These are phyloP conservation scores for Idris sp. DNA, from an alignment of 1,140 invertebrate species.

Conservation along the genomic window DNA sequence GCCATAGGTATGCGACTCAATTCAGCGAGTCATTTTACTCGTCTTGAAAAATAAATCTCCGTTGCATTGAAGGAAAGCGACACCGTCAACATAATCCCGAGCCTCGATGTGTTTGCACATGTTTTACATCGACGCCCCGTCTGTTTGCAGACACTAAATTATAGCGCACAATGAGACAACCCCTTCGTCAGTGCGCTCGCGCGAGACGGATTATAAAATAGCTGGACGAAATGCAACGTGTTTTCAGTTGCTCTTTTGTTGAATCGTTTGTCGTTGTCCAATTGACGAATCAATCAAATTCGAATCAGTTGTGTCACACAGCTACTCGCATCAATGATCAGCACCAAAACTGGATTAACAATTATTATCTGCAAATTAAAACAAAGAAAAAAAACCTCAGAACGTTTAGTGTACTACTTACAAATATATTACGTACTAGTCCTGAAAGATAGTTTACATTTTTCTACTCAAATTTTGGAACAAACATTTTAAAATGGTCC, in stretches of 20 bases:
- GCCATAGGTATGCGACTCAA: conserved; percentile 66
- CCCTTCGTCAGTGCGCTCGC: conserved; percentile 63
- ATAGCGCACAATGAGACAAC: conserved; percentile 73
- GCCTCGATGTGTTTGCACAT: conserved; percentile 74
- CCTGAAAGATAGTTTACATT: too few species aligned
- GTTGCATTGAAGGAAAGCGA: conserved; percentile 62
- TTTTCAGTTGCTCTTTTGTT: conserved; percentile 58
- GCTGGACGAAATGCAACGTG: conserved; percentile 59
- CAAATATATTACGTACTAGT: too few species aligned
- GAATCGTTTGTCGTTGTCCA: conserved; percentile 48
- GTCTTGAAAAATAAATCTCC: conserved; percentile 69
- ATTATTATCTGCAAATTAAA: too few species aligned
- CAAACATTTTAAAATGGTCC: too few species aligned
- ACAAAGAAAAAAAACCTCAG: too few species aligned
- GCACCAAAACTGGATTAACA: neutral
- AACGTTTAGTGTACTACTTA: too few species aligned
- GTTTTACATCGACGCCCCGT: conserved; percentile 77
- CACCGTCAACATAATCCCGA: conserved; percentile 65
- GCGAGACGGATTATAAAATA: conserved; percentile 72
- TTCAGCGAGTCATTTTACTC: conserved; percentile 68
- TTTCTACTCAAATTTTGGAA: too few species aligned
- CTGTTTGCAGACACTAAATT: conserved; percentile 79
- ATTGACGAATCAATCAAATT: conserved; percentile 42
- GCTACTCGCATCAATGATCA: conserved; percentile 13
- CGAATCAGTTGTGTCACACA: conserved; percentile 2